Base-by-base conservation (phyloP, 2,888 invertebrate species). In the Ptychoptera contaminata region DNA sequence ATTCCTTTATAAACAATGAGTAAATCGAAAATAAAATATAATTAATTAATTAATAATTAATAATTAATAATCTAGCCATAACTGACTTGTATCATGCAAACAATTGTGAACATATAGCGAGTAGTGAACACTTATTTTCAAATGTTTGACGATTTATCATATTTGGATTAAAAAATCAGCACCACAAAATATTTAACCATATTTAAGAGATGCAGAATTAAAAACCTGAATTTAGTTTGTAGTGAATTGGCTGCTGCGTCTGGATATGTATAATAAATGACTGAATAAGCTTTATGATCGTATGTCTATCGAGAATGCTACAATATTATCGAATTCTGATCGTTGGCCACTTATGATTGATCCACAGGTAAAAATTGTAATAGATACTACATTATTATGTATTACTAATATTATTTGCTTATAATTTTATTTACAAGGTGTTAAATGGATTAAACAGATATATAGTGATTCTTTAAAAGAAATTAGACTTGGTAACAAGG, bases 291-390 rank as follows among this genome's bases (percentile, higher is more conserved):
- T 96, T 2, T 90, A 90, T 47, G 96, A 96, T 62, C 73, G 91
- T 50, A 94, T 96, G 92, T 94, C 94, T 2, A 91, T 91, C 37
- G 94, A 96, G 68, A 96, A 96, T 64, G 94, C 94, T 3, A 92
- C 93, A 0, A 93, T 96, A 57, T 69, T 96, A 37, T 82, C 86
- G 1, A 92, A 84, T 60, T 92, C 92, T 7, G 93, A 91, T 62
- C 74, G 94, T 43, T 96, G 94, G 94, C 93, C 96, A 0, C 68
- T 96, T 37, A 92, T 96, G 86, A 94, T 96, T 56, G 94, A 96
- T 70, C 94, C 94, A 0, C 93, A 93, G 72, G 82, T 82, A 69
- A 49, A 48, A 48, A n/a, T 40, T n/a, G 4, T 32, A 35, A 37
- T 31, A 32, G 35, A 40, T 16, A 16, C 32, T 9, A 39, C 37